Conservation (phyloP, 2,888 invertebrate genomes). For the Agriopis leucophaearia region DNA sequence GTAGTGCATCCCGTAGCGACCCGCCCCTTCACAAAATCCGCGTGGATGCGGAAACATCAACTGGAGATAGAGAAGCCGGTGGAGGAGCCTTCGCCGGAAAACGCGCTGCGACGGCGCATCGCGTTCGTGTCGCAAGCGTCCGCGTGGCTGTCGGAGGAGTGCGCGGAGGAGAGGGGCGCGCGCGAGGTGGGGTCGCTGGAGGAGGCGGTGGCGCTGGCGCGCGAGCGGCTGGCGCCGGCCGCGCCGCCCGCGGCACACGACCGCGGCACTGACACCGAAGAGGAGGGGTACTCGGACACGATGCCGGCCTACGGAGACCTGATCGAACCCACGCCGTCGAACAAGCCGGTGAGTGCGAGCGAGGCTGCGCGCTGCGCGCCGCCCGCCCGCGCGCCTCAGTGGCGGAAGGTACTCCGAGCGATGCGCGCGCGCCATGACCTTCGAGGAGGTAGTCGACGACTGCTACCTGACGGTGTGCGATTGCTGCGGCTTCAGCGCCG, state of each 20-base stretch:
- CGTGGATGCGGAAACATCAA: conserved; percentile 78
- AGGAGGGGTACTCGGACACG: conserved; percentile 78
- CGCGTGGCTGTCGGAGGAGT: conserved; percentile 82
- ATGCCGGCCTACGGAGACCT: conserved; percentile 86
- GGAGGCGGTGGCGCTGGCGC: conserved; percentile 82
- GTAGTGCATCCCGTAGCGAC: conserved; percentile 83
- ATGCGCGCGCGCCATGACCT: conserved; percentile 86
- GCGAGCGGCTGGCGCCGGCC: conserved; percentile 76
- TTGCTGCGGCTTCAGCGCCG: conserved; percentile 85
- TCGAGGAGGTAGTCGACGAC: conserved; percentile 81
- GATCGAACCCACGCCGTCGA: conserved; percentile 75
- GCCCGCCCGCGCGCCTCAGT: conserved; percentile 58
- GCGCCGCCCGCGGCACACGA: conserved; percentile 73
- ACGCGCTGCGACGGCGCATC: conserved; percentile 79
- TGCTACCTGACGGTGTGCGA: conserved; percentile 83
- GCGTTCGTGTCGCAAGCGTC: conserved; percentile 85
- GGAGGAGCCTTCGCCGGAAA: conserved; percentile 80
- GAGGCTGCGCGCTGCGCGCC: conserved; percentile 47
- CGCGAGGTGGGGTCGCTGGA: conserved; percentile 81
- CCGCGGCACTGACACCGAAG: conserved; percentile 77
- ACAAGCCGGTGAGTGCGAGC: conserved; percentile 71
- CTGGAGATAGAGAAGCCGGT: conserved; percentile 76
- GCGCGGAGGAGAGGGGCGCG: conserved; percentile 70
- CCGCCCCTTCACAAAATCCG: conserved; percentile 83
- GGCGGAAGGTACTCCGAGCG: conserved; percentile 69